These are phyloP conservation scores for Dyspetes luteomarginatus DNA, from an alignment of 2,888 invertebrate species.

Conservation along the genomic window DNA sequence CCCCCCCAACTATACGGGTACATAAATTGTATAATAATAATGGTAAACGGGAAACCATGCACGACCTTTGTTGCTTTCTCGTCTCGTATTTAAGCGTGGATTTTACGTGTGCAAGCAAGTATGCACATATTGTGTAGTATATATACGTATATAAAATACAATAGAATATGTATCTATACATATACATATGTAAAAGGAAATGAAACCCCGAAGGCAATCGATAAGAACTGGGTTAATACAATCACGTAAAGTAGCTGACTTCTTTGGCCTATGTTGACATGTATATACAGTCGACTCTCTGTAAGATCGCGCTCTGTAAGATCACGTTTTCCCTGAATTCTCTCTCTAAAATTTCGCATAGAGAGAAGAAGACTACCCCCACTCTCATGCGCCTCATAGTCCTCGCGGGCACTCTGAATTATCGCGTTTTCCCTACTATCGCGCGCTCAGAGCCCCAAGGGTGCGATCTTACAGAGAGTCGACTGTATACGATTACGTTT, in stretches of 20 bases:
- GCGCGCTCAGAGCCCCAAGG: no score
- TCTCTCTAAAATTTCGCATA: no score
- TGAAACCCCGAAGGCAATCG: conserved; percentile 71
- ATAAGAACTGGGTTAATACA: conserved; percentile 78
- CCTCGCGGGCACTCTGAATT: no score
- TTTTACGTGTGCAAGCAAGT: background rate
- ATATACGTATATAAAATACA: background rate
- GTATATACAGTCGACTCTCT: conserved; percentile 49
- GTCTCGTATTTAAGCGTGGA: background rate
- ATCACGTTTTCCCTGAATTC: no score
- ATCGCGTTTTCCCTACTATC: no score
- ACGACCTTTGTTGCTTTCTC: background rate
- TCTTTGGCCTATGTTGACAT: conserved; percentile 67
- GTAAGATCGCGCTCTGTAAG: background rate
- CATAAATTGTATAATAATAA: background rate
- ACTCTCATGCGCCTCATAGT: no score
- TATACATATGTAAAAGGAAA: conserved; percentile 36
- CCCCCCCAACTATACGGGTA: background rate
- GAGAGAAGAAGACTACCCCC: no score
- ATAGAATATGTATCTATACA: background rate
- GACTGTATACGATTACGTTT: no score
- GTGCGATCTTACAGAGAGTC: no score
- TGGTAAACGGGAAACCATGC: background rate
- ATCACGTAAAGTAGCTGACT: conserved; percentile 72
- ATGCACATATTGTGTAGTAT: background rate